These are phyloP conservation scores for Cordilura impudica DNA, from an alignment of 2,888 invertebrate genomes.

Conservation along the genomic window DNA sequence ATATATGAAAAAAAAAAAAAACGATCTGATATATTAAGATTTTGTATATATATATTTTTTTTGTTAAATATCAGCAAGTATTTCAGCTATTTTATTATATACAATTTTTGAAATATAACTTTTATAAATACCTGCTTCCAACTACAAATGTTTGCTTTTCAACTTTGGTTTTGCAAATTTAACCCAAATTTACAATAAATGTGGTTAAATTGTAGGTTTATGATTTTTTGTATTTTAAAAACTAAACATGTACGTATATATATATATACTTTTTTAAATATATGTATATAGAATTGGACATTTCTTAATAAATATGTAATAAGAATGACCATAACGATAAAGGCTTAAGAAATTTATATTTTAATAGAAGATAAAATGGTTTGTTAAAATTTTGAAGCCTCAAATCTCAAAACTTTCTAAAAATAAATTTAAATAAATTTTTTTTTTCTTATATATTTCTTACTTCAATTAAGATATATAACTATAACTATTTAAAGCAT, in stretches of 20 bases:
- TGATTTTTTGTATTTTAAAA: constrained; percentile 1
- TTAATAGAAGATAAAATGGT: no score
- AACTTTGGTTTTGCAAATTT: constrained; percentile 65
- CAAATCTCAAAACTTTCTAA: no score
- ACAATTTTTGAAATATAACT: constrained; percentile 67
- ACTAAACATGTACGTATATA: constrained; percentile 7
- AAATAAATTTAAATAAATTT: background rate
- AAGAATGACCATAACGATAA: background rate
- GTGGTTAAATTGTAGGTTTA: constrained; percentile 54
- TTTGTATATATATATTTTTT: constrained; percentile 19
- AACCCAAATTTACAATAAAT: constrained; percentile 59
- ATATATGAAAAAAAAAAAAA: constrained; percentile 64
- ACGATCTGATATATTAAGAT: constrained; percentile 66
- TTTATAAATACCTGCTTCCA: constrained; percentile 72
- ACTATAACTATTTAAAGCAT: no score
- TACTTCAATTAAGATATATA: no score
- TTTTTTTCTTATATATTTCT: background rate
- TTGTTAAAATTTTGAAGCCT: no score
- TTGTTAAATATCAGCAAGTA: constrained; percentile 71
- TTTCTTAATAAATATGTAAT: background rate
- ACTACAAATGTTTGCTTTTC: constrained; percentile 74
- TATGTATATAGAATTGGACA: constrained; percentile 10
- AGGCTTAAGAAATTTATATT: background rate
- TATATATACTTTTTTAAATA: background rate
- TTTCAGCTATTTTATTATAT: constrained; percentile 73